Base-by-base conservation (phyloP, 2,888 invertebrate genomes). In the Drosophila vallismaia region DNA sequence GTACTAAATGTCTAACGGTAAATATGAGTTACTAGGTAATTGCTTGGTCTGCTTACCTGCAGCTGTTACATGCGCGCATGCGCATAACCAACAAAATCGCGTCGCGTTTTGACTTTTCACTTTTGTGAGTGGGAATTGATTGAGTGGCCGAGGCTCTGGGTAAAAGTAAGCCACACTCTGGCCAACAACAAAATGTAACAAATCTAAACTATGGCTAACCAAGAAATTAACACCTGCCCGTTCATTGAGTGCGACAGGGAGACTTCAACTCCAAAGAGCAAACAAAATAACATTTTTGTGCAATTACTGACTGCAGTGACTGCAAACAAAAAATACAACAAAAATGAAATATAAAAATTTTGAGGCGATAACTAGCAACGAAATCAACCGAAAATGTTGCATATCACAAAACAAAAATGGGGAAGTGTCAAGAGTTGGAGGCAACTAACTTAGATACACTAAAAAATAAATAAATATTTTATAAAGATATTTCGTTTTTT, bases 1-100 rank as follows among this genome's bases (percentile, higher is more conserved):
- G 88, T 85, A 82, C 82, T 82, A 85, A 82, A 82, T 82, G 82
- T 85, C 82, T 71, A 77, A 82, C 79, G 63, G 86, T 82, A 86
- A 86, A 88, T 85, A 78, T 86, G 86, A 84, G 83, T 84, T 88
- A 84, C 71, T 84, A 88, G 88, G 83, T 84, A 84, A 84, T 84
- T 84, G 83, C 82, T 73, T 79, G 72, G 80, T 72, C 76, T 77
- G 75, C 71, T 70, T 70, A 71, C 72, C 72, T 48, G 72, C 67
- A 68, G 51, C 68, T 68, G 58, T 54, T 63, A 69, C 68, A 72
- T 69, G 74, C 79, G 62, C 67, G 54, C 74, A 66, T 78, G 81
- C 77, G 58, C 70, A 63, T 74, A 57, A 55, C 55, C 75, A 45
- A 67, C 40, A 58, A 70, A 40, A 54, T 67, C 58, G 51, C 71